Evolutionary conservation across 2,797 vertebrate genomes (phyloP).

Genomic region (Malurus leucopterus): DNA sequence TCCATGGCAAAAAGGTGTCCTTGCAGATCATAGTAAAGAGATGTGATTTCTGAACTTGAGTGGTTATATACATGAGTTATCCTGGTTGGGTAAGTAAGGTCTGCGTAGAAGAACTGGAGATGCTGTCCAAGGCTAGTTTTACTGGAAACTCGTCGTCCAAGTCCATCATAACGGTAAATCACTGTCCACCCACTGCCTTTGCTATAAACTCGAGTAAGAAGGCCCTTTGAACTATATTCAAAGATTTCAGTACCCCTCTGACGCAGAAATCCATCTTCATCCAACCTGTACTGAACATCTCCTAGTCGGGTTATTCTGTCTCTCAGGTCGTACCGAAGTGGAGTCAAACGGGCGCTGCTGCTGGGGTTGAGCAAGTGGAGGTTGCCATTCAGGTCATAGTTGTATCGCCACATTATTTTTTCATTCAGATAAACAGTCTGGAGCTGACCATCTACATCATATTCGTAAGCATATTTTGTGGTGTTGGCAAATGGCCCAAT

Average conservation of each 20-base stretch:
- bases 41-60: constrained; percentile 95
- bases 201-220: constrained; percentile 92
- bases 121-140: constrained; percentile 92
- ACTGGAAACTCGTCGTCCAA: constrained; percentile 90
- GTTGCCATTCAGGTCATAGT: constrained; percentile 96
- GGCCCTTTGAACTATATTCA: constrained; percentile 96
- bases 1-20: constrained; percentile 98
- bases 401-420: constrained; percentile 96
- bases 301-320: constrained; percentile 95
- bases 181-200: constrained; percentile 94
- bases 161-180: constrained; percentile 93
- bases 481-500: constrained; percentile 97
- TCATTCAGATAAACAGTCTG: constrained; percentile 95
- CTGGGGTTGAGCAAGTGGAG: constrained; percentile 92
- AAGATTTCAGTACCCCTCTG: constrained; percentile 94
- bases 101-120: constrained; percentile 96
- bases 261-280: constrained; percentile 94
- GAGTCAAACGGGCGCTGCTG: constrained; percentile 85
- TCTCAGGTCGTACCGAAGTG: constrained; percentile 91
- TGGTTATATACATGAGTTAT: constrained; percentile 98
- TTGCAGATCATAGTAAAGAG: constrained; percentile 96
- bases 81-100: constrained; percentile 90
- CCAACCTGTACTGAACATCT: constrained; percentile 92
- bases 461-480: constrained; percentile 94
- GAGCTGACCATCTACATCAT: constrained; percentile 95